A percentile compares a stretch with the other conserved stretches of the same genome.
Evolutionary conservation across 2,797 vertebrate species (phyloP).

Genomic region (Acrocephalus scirpaceus): DNA sequence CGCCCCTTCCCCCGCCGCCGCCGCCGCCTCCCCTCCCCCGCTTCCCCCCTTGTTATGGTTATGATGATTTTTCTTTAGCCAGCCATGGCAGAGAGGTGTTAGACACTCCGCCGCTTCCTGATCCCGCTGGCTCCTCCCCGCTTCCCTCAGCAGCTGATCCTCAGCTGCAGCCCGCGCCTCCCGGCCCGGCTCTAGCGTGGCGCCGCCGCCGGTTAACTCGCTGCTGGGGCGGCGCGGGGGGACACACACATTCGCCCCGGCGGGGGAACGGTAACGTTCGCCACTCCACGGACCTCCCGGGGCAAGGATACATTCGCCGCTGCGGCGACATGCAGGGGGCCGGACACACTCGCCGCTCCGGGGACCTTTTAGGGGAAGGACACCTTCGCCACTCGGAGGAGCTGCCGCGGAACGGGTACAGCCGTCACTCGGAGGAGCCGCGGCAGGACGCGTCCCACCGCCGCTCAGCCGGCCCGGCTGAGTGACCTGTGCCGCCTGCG

Average conservation of each 20-base stretch:
- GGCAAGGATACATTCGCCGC: not conserved
- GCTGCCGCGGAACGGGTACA: no score
- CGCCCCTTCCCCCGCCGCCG: conserved; percentile 32
- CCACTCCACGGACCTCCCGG: not conserved
- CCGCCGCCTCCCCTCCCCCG: conserved; percentile 49
- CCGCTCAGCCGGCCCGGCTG: not conserved
- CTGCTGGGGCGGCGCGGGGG: not conserved
- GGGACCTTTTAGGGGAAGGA: not conserved
- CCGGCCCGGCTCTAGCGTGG: conserved; percentile 33
- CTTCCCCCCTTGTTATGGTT: conserved; percentile 70
- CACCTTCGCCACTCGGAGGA: not conserved
- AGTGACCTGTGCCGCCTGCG: not conserved
- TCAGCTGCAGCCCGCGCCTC: conserved; percentile 71
- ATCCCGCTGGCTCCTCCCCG: conserved; percentile 67
- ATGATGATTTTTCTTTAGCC: conserved; percentile 72
- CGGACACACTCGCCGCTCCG: not conserved
- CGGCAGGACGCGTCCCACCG: not conserved
- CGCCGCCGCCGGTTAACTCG: conserved; percentile 3
- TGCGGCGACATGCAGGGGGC: no score
- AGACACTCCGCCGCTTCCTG: conserved; percentile 77
- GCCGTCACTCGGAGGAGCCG: not conserved
- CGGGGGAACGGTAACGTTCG: not conserved
- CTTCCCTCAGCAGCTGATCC: conserved; percentile 76
- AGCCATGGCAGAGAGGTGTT: conserved; percentile 78
- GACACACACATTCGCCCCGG: not conserved